Base-by-base conservation (phyloP, 2,888 invertebrate species). In the Melinaea marsaeus region DNA sequence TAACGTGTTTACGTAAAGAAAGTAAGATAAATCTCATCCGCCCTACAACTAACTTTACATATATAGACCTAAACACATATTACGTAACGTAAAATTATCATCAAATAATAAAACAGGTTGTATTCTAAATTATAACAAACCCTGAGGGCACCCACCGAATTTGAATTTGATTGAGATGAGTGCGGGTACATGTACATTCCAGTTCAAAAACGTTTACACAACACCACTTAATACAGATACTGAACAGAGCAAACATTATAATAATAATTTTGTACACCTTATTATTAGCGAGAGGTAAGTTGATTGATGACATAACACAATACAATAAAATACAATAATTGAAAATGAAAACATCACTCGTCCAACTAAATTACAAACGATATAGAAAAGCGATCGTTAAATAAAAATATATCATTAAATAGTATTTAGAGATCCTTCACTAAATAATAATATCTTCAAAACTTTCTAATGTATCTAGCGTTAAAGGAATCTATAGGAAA, bases 71-170 rank as follows among this genome's bases (percentile, higher is more conserved):
- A 51, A 62, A 63, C 34, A 59, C 55, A 58, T 55, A 69, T 83
- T 82, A 79, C 78, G 77, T 78, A 80, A 81, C 77, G 77, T 80
- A 66, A 79, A 79, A 81, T 74, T 74, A 80, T 78, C 70, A 67
- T 60, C 67, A 5, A 32, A 51, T 66, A 70, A 73, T 69, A 62
- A 69, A 77, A 79, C 80, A 67, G 74, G 79, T 80, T 76, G 72
- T 69, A 61, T 59, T 60, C 64, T 64, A 72, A 69, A 69, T 71
- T 69, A 72, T 72, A 73, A 71, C 67, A 72, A 71, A 73, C 75
- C 77, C 73, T 70, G 69, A 69, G 80, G 78, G 76, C 59, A 70
- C 69, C 70, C 22, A 22, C 22, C 69, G 71, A 68, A 72, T 72
- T 70, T 51, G 22, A 51, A 71, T 72, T 71, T 74, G 69, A 73